phyloP scores from a whole-genome alignment of 2,888 invertebrate species.

The Parelbella ahira region DNA sequence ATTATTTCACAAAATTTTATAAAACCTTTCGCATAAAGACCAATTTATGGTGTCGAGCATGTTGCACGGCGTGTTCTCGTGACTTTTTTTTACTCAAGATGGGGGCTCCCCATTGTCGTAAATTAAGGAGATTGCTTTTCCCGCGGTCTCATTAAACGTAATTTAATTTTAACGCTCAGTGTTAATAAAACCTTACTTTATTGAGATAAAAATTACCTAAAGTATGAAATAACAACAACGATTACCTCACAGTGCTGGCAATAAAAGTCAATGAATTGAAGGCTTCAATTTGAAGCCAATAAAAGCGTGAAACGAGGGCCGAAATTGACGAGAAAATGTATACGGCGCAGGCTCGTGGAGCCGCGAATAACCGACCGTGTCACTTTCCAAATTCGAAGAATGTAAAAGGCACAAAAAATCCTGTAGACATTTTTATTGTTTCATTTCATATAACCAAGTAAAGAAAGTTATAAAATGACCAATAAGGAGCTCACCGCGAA shows the following conservation, averaged over 20 bases:
- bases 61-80: background rate
- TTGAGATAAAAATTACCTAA: constrained; percentile 16
- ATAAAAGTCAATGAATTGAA: constrained; percentile 33
- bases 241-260: constrained; percentile 29
- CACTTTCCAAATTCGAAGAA: constrained; percentile 58
- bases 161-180: constrained; percentile 14
- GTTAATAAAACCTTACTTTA: constrained; percentile 5
- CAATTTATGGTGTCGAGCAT: constrained; percentile 16
- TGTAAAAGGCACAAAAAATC: constrained; percentile 28
- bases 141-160: constrained; percentile 14
- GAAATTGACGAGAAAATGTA: constrained; percentile 19
- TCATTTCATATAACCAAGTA: constrained; percentile 6
- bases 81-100: constrained; percentile 16
- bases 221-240: constrained; percentile 21
- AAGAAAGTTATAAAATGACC: constrained; percentile 21
- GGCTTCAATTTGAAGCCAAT: too few relatives aligned
- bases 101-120: constrained; percentile 13
- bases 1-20: constrained; percentile 24
- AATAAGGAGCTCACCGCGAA: constrained; percentile 16
- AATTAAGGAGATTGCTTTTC: constrained; percentile 20
- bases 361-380: constrained; percentile 37
- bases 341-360: constrained; percentile 1
- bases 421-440: constrained; percentile 15
- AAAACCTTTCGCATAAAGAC: constrained; percentile 21
- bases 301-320: constrained; percentile 45